A percentile compares a stretch with the other conserved stretches of the same genome.
phyloP scores from a whole-genome alignment of 2,113 vertebrate genomes.

The Gila orcuttii region DNA sequence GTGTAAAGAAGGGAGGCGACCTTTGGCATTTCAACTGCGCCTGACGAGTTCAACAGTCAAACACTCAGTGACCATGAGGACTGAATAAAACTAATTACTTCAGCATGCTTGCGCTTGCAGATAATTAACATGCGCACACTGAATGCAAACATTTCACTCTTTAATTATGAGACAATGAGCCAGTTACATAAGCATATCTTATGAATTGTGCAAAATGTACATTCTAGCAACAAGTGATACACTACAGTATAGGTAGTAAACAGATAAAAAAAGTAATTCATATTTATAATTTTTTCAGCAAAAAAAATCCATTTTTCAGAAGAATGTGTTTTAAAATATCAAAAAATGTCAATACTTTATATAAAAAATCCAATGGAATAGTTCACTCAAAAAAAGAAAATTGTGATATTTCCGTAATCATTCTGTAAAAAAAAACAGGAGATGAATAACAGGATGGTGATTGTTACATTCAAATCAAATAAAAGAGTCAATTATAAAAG shows the following conservation, averaged over 20 bases:
- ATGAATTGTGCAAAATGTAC: background rate
- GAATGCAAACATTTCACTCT: background rate
- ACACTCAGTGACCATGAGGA: slow-evolving; percentile 57
- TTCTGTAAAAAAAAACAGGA: too few species aligned
- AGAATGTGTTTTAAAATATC: too few species aligned
- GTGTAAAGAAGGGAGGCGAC: slow-evolving; percentile 55
- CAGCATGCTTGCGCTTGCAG: slow-evolving; percentile 42
- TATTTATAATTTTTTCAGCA: too few species aligned
- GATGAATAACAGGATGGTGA: too few species aligned
- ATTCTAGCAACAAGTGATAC: background rate
- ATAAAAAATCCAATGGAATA: too few species aligned
- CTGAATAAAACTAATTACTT: slow-evolving; percentile 69
- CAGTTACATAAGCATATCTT: background rate
- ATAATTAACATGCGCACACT: slow-evolving; percentile 7
- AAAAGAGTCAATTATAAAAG: too few species aligned
- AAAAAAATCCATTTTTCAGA: too few species aligned
- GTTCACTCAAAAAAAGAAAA: too few species aligned
- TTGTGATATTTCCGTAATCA: too few species aligned
- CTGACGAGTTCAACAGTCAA: slow-evolving; percentile 62
- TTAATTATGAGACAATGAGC: background rate
- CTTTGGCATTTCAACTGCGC: slow-evolving; percentile 55
- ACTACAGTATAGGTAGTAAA: background rate
- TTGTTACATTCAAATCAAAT: too few species aligned
- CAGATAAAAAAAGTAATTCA: background rate
- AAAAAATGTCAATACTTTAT: too few species aligned